phyloP scores from a whole-genome alignment of 2,797 vertebrate genomes.

The Sternarchorhynchus goeldii region DNA sequence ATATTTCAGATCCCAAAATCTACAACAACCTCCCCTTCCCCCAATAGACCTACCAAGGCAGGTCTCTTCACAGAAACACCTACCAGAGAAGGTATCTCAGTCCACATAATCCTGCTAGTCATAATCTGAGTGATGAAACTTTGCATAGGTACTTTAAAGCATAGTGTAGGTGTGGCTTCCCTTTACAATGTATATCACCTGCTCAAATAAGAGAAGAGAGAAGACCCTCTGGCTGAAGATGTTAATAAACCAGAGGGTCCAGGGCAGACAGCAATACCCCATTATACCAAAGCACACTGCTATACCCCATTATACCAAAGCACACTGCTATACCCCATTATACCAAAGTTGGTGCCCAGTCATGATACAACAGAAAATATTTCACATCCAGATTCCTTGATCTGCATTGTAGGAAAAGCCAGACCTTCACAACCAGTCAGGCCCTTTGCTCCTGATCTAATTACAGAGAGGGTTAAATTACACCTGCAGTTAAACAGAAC shows the following conservation, averaged over 20 bases:
- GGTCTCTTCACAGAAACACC: constrained; percentile 5
- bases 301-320: too few relatives aligned
- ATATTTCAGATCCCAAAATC: constrained; percentile 14
- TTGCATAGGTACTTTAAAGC: constrained; percentile 7
- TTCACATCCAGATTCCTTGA: background rate
- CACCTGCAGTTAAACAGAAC: constrained; percentile 10
- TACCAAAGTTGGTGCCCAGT: background rate
- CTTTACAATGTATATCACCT: background rate
- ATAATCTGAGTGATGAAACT: constrained; percentile 10
- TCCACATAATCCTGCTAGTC: background rate
- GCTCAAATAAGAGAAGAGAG: background rate
- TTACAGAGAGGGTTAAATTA: constrained; percentile 17
- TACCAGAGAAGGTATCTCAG: background rate
- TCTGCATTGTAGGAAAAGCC: background rate
- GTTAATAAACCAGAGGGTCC: too few relatives aligned
- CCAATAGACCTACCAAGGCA: constrained; percentile 8
- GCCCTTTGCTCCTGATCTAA: background rate
- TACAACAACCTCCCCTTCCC: background rate
- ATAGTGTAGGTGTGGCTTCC: background rate
- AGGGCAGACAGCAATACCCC: too few relatives aligned
- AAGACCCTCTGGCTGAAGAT: too few relatives aligned
- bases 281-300: too few relatives aligned
- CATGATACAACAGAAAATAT: background rate
- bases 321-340: too few relatives aligned
- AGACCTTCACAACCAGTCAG: background rate